Evolutionary conservation across 2,113 vertebrate species (phyloP).

Genomic region (Excalfactoria chinensis): DNA sequence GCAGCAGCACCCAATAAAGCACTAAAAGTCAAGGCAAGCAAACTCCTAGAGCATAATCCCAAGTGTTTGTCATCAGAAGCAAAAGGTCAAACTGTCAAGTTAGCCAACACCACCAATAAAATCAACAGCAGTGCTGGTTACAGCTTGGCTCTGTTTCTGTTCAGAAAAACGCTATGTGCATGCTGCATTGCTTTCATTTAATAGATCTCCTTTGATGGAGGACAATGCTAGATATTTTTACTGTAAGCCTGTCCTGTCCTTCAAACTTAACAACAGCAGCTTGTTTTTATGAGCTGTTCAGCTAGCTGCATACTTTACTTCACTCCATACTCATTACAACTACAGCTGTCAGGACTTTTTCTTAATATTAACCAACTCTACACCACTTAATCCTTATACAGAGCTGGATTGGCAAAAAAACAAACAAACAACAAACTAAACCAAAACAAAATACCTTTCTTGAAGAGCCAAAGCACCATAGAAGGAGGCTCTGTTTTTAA

Average conservation of each 20-base stretch:
- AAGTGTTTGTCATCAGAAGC: background rate
- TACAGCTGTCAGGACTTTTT: background rate
- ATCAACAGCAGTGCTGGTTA: background rate
- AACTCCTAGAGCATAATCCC: background rate
- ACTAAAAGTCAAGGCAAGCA: background rate
- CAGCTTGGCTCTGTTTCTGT: background rate
- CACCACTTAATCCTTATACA: background rate
- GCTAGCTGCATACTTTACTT: background rate
- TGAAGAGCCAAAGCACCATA: background rate
- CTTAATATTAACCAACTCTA: background rate
- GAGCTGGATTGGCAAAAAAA: background rate
- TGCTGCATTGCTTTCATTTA: background rate
- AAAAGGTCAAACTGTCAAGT: background rate
- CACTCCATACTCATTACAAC: background rate
- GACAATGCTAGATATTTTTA: background rate
- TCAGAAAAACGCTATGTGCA: background rate
- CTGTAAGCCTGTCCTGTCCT: background rate
- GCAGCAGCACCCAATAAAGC: background rate
- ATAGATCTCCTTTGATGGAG: background rate
- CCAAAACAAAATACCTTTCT: background rate
- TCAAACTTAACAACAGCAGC: background rate
- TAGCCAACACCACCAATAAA: background rate
- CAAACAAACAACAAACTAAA: too few species aligned
- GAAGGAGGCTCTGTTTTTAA: background rate
- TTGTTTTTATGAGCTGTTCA: background rate